Percentiles rank a stretch among this genome's conserved stretches.
Evolutionary conservation across 53 echinoderm and acorn worm genomes (phyloP).

Genomic region (Holothuria scabra): DNA sequence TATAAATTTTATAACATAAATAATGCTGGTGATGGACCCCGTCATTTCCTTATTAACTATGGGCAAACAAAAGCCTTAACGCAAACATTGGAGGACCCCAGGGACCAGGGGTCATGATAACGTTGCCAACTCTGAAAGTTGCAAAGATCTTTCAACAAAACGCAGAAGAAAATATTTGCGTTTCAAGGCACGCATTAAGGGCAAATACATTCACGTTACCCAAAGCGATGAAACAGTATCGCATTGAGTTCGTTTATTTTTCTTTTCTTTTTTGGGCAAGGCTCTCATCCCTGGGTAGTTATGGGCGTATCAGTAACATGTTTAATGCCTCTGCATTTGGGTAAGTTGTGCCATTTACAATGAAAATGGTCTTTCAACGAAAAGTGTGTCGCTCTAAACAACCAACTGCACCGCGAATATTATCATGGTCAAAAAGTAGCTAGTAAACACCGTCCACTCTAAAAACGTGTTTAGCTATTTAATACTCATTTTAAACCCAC

Average conservation of each 20-base stretch:
- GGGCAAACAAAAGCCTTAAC: background rate
- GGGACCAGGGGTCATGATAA: constrained; percentile 14
- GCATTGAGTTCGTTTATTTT: background rate
- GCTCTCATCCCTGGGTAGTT: constrained; percentile 1
- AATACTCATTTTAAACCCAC: too few relatives aligned
- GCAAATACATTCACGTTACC: background rate
- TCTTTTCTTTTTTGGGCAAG: background rate
- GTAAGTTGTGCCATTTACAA: too few relatives aligned
- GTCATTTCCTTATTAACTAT: background rate
- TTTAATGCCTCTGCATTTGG: too few relatives aligned
- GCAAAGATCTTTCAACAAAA: constrained; percentile 16
- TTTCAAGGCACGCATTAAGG: constrained; percentile 1
- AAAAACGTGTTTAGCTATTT: too few relatives aligned
- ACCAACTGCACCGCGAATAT: too few relatives aligned
- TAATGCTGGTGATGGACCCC: background rate
- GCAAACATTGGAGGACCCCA: constrained; percentile 3
- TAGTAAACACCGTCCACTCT: too few relatives aligned
- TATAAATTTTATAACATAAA: constrained; percentile 35
- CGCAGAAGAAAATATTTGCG: background rate
- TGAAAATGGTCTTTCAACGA: too few relatives aligned
- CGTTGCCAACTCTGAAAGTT: background rate
- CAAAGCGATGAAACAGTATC: constrained; percentile 19
- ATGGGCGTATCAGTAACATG: background rate
- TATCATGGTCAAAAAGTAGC: too few relatives aligned
- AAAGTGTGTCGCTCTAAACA: too few relatives aligned